Conservation (phyloP, 1,140 invertebrate species). For the Vanessa tameamea region DNA sequence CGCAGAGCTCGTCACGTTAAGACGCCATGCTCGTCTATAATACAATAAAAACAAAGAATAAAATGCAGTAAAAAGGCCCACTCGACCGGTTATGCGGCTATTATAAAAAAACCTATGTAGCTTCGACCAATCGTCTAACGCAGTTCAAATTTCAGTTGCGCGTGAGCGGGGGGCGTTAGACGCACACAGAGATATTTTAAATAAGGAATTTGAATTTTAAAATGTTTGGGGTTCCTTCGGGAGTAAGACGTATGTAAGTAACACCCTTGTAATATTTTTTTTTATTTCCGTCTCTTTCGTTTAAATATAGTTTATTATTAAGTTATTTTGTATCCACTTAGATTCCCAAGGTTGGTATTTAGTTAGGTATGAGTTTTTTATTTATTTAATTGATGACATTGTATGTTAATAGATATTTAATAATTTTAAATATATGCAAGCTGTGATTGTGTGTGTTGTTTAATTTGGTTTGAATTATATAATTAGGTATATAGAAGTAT, state of each 20-base stretch:
- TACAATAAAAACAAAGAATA: constrained; percentile 36
- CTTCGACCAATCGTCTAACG: constrained; percentile 70
- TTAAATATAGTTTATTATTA: background rate
- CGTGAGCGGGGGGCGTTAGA: constrained; percentile 60
- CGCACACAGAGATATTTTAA: constrained; percentile 36
- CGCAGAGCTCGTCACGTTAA: constrained; percentile 4
- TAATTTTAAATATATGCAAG: background rate
- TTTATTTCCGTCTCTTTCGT: background rate
- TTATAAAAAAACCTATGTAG: constrained; percentile 52
- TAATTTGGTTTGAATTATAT: too few relatives aligned
- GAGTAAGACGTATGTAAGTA: background rate
- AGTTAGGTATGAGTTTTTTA: too few relatives aligned
- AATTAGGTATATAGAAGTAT: too few relatives aligned
- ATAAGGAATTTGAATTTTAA: constrained; percentile 10
- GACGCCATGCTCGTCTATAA: constrained; percentile 37
- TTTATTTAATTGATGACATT: background rate
- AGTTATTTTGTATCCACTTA: too few relatives aligned
- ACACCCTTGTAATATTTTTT: background rate
- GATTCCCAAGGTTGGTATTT: background rate
- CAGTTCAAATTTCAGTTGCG: constrained; percentile 70
- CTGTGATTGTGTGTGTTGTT: too few relatives aligned
- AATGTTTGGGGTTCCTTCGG: background rate
- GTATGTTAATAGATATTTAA: background rate
- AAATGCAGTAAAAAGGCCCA: constrained; percentile 38
- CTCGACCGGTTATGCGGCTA: constrained; percentile 39